Evolutionary conservation across 2,113 vertebrate genomes (phyloP).

Genomic region (Stomatorhinus ivindoensis): DNA sequence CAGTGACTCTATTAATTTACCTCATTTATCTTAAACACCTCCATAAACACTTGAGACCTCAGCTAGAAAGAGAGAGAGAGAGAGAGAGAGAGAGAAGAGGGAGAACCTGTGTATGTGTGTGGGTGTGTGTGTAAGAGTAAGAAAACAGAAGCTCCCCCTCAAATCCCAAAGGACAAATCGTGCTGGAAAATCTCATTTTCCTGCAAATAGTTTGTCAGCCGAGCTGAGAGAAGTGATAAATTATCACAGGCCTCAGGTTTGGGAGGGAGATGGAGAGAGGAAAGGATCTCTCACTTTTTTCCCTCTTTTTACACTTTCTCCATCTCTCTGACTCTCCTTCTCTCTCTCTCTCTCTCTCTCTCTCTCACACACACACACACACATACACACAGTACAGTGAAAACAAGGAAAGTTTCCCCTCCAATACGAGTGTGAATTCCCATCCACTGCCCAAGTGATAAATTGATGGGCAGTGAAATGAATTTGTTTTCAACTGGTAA

Average conservation of each 20-base stretch:
- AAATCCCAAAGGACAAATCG: slow-evolving; percentile 85
- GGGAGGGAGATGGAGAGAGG: slow-evolving; percentile 56
- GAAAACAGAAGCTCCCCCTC: slow-evolving; percentile 71
- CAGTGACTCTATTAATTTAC: slow-evolving; percentile 88
- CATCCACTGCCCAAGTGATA: slow-evolving; percentile 57
- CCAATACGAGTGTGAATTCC: slow-evolving; percentile 64
- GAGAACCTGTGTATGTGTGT: slow-evolving; percentile 6
- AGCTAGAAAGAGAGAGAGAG: slow-evolving; percentile 28
- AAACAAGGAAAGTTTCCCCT: slow-evolving; percentile 47
- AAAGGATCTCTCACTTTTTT: slow-evolving; percentile 48
- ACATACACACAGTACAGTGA: slow-evolving; percentile 20
- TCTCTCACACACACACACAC: background rate
- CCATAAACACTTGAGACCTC: slow-evolving; percentile 70
- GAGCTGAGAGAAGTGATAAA: slow-evolving; percentile 83
- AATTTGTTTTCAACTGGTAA: slow-evolving; percentile 74
- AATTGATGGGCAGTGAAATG: slow-evolving; percentile 68
- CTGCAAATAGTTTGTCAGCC: slow-evolving; percentile 91
- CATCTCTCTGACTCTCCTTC: background rate
- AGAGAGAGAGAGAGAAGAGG: slow-evolving; percentile 10
- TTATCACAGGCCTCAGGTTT: slow-evolving; percentile 71
- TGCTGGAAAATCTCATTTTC: slow-evolving; percentile 85
- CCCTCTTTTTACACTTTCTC: slow-evolving; percentile 13
- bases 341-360: background rate
- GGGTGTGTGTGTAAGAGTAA: slow-evolving; percentile 51
- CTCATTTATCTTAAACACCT: slow-evolving; percentile 86